Percentiles rank a stretch among this genome's conserved stretches.
These are phyloP conservation scores for Caenorhabditis remanei DNA, from an alignment of 1,140 invertebrate species.

Conservation along the genomic window DNA sequence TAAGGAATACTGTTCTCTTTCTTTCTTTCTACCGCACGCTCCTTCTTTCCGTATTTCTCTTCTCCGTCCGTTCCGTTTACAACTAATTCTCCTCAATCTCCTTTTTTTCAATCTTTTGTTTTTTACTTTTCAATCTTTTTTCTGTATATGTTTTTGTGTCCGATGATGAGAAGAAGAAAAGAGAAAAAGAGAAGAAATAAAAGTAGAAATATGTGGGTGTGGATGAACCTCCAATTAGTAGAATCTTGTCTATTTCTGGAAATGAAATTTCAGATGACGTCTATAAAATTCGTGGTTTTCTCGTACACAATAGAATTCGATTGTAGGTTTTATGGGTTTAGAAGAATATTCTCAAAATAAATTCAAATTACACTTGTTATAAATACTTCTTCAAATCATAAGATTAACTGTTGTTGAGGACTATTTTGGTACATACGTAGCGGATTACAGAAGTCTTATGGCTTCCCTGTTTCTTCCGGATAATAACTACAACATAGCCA, in stretches of 20 bases:
- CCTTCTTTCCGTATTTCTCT: neutral
- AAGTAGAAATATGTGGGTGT: neutral
- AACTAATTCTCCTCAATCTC: slow-evolving; percentile 26
- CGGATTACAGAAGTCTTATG: no score
- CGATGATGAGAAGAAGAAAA: neutral
- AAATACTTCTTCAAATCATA: no score
- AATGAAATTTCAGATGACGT: neutral
- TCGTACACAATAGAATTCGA: neutral
- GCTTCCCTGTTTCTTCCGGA: no score
- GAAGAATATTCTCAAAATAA: no score
- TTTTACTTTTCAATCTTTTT: neutral
- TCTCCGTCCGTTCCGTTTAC: neutral
- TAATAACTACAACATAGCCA: no score
- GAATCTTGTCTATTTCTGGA: slow-evolving; percentile 4
- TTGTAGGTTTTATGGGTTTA: neutral
- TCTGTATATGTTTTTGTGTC: neutral
- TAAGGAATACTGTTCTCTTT: slow-evolving; percentile 1
- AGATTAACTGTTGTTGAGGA: no score
- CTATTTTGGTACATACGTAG: no score
- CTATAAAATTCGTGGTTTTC: no score
- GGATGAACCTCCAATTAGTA: neutral
- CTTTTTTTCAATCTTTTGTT: neutral
- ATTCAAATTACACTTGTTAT: no score
- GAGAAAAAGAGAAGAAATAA: neutral
- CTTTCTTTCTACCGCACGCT: neutral